Evolutionary conservation across 2,113 vertebrate genomes (phyloP).

Genomic region (Phoenicopterus ruber): DNA sequence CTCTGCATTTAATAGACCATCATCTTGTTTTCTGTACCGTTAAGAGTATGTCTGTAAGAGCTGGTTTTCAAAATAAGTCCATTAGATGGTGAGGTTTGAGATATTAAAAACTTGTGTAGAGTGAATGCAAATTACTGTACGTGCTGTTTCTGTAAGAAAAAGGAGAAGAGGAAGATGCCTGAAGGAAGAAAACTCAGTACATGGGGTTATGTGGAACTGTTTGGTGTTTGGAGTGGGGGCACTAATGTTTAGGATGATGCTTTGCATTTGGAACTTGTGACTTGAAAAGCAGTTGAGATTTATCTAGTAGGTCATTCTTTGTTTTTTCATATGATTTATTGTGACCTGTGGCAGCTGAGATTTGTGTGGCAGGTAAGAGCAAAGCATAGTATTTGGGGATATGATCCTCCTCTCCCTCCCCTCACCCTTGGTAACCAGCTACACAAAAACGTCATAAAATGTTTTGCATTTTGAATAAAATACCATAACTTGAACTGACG

Average conservation of each 20-base stretch:
- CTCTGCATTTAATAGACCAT: not conserved
- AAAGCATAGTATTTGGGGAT: not conserved
- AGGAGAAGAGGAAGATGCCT: not conserved
- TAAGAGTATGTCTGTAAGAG: not conserved
- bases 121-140: not conserved
- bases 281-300: not conserved
- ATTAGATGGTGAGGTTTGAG: not conserved
- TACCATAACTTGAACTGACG: not conserved
- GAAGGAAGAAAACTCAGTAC: not conserved
- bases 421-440: not conserved
- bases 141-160: not conserved
- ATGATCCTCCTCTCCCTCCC: not conserved
- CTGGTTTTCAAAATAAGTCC: not conserved
- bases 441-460: not conserved
- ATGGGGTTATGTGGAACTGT: not conserved
- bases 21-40: not conserved
- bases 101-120: not conserved
- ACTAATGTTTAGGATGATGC: not conserved
- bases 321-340: not conserved
- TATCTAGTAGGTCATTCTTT: not conserved
- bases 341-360: not conserved
- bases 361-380: not conserved
- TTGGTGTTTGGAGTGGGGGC: not conserved
- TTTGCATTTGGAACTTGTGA: not conserved
- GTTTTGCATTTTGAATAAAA: not conserved